Conservation (phyloP, 2,113 vertebrate species). For the Pygathrix nemaeus region DNA sequence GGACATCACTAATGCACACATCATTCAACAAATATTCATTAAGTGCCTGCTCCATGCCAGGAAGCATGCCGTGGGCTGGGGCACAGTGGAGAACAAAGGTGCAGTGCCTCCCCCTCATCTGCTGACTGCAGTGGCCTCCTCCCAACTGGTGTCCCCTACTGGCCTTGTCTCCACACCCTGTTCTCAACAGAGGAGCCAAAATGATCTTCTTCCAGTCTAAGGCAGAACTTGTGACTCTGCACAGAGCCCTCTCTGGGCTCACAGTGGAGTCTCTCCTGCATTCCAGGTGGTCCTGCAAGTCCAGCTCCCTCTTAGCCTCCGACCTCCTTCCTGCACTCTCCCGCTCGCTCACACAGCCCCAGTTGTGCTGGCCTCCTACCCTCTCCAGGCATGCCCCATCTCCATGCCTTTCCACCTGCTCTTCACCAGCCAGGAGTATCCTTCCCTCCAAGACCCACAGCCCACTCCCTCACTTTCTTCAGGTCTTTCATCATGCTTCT, state of each 20-base stretch:
- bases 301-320: neutral
- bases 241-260: neutral
- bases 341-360: neutral
- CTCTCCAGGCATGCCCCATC: rapidly evolving
- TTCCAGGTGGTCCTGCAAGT: neutral
- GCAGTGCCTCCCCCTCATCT: too few relatives aligned
- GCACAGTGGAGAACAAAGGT: neutral
- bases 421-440: rapidly evolving
- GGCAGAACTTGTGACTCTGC: neutral
- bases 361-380: neutral
- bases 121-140: rapidly evolving
- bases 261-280: neutral
- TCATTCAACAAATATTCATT: neutral
- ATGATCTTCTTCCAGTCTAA: neutral
- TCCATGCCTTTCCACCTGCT: neutral
- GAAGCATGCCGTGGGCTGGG: neutral
- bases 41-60: neutral
- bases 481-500: neutral
- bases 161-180: too few relatives aligned
- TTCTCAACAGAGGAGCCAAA: neutral
- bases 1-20: neutral
- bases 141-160: neutral
- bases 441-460: neutral
- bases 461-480: neutral
- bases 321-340: neutral